Base-by-base conservation (phyloP, 2,888 invertebrate genomes). In the Psylliodes chrysocephalus region DNA sequence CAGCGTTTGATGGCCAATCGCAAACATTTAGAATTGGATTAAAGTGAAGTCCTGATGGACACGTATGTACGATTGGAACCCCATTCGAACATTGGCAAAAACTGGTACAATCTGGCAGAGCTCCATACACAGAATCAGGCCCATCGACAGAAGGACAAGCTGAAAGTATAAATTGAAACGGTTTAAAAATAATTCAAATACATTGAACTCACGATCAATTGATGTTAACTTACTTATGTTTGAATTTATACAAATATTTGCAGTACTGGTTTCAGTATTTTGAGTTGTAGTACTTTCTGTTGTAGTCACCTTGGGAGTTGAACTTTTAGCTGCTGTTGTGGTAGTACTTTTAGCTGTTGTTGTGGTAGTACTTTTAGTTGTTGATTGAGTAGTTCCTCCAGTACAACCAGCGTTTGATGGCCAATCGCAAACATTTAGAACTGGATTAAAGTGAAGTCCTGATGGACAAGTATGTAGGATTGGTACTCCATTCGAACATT, bases 61-160 rank as follows among this genome's bases (percentile, higher is more conserved):
- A 71, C n/a, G 62, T 15, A 25, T 55, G 52, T 12, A 64, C 15
- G 25, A 51, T 56, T 17, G 66, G 51, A 2, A 14, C 40, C 3
- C 68, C 68, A 17, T 64, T 68, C 4, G 66, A 64, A 35, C 68
- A 68, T 30, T 68, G 62, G 42, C 62, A 68, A 28, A 66, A 68
- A 15, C 66, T 63, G 0, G 60, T 30, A 15, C 66, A 68, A 30
- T 68, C 46, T 56, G 10, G 25, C 12, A 59, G 56, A 12, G 66
- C 42, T 30, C 17, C 46, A 59, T 68, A 68, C n/a, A 68, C 63
- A 1, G 66, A 61, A 17, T 59, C 28, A 22, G 35, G 7, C 5
- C 64, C 60, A 46, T 66, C 68, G n/a, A 64, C 46, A 5, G 22
- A 8, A 22, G 68, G 66, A 38, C 66, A 68, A 12, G 10, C 52